Percentiles rank a stretch among this genome's conserved stretches.
Evolutionary conservation across 2,797 vertebrate species (phyloP).

Genomic region (Xenopus petersii): DNA sequence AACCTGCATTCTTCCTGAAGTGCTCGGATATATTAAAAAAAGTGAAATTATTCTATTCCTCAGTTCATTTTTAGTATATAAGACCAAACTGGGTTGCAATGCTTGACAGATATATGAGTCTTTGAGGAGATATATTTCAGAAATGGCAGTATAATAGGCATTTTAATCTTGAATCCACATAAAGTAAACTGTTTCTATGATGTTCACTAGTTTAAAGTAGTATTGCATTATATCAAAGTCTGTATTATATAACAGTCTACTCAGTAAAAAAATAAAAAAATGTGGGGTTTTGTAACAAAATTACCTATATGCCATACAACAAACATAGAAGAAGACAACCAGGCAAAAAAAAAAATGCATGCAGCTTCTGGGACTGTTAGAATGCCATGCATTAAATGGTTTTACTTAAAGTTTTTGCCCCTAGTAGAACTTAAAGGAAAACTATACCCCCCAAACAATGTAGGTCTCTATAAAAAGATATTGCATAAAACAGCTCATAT

Average conservation of each 20-base stretch:
- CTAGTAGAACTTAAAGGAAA: too few species aligned
- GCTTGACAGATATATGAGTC: slow-evolving; percentile 68
- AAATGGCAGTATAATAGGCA: slow-evolving; percentile 59
- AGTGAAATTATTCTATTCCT: slow-evolving; percentile 68
- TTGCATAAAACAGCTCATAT: too few species aligned
- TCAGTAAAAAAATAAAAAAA: too few species aligned
- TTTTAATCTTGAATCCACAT: slow-evolving; percentile 59
- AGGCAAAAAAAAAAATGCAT: too few species aligned
- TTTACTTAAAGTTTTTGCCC: too few species aligned
- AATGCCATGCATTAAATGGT: too few species aligned
- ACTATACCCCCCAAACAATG: too few species aligned
- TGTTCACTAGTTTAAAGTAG: slow-evolving; percentile 42
- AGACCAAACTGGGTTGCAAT: slow-evolving; percentile 61
- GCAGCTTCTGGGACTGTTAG: too few species aligned
- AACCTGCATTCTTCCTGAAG: slow-evolving; percentile 61
- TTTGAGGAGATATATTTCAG: slow-evolving; percentile 62
- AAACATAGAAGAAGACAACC: too few species aligned
- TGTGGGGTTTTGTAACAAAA: too few species aligned
- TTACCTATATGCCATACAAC: too few species aligned
- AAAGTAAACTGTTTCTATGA: slow-evolving; percentile 55
- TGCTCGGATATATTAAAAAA: slow-evolving; percentile 67
- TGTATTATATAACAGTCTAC: slow-evolving; percentile 21
- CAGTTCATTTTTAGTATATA: slow-evolving; percentile 68
- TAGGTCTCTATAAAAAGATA: too few species aligned
- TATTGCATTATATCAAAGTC: slow-evolving; percentile 18